Evolutionary conservation across 2,113 vertebrate species (phyloP).

Genomic region (Pogona vitticeps): DNA sequence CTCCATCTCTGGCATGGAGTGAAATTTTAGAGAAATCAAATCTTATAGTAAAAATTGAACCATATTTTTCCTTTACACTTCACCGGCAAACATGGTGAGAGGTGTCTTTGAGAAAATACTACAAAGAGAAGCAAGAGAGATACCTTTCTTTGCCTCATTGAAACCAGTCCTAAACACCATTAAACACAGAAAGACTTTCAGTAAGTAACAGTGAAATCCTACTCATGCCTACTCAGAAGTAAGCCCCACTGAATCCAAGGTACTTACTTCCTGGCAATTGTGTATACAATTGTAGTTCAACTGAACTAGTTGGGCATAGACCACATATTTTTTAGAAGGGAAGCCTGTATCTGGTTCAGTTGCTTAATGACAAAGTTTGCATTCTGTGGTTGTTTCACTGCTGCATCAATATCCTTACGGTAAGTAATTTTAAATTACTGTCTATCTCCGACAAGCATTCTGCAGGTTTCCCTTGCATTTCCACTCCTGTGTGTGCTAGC

Average conservation of each 20-base stretch:
- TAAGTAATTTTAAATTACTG: slow-evolving; percentile 55
- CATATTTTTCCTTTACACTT: not conserved
- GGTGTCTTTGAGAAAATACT: not conserved
- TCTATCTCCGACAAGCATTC: slow-evolving; percentile 53
- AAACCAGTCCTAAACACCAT: fast-evolving
- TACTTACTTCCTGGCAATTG: not conserved
- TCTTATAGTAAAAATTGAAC: not conserved
- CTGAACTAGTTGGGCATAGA: not conserved
- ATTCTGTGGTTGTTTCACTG: slow-evolving; percentile 23
- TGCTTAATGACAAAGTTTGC: slow-evolving; percentile 20
- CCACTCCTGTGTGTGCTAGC: slow-evolving; percentile 40
- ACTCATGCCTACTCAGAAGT: not conserved
- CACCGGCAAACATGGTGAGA: not conserved
- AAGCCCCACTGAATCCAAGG: not conserved
- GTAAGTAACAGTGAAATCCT: not conserved
- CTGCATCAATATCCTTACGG: slow-evolving; percentile 33
- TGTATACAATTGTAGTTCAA: not conserved
- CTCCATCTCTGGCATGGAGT: too few species aligned
- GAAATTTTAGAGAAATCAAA: not conserved
- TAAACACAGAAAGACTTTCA: not conserved
- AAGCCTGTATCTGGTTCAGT: slow-evolving; percentile 21
- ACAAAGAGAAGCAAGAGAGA: not conserved
- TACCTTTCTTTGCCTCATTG: not conserved
- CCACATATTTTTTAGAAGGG: not conserved
- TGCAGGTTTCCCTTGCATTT: slow-evolving; percentile 22